Base-by-base conservation (phyloP, 1,140 invertebrate species). In the Calosoma granatense region DNA sequence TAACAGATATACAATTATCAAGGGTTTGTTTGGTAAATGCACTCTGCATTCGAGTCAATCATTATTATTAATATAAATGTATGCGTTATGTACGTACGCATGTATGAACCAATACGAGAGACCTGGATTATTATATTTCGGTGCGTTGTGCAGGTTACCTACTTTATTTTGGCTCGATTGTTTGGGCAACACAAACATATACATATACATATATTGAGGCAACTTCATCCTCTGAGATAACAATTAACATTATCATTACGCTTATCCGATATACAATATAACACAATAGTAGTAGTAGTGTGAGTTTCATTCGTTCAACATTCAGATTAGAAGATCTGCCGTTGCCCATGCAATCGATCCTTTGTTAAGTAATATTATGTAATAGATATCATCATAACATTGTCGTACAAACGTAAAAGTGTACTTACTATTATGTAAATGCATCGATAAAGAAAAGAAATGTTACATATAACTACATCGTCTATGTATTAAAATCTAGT, bases 81-180 rank as follows among this genome's bases (percentile, higher is more conserved):
- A n/a, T 36, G 26, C n/a, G 26, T 36, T 9, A 36, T 36, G 26
- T 36, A 36, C 6, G 26, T 36, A 36, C n/a, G 26, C n/a, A 36
- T 36, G 26, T 36, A 47, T 12, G 41, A 12, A 47, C 17, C 15
- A 47, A 47, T 47, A 47, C 41, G 41, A 47, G 41, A 47, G 41
- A 47, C 41, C 41, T 47, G 41, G 41, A 47, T 12, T 47, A 12
- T 12, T 47, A 47, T 47, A 47, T 47, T 47, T 47, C 17, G 41
- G 41, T 47, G 41, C 41, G 41, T 47, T 47, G 41, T 47, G 41
- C 41, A 47, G 6, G 41, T 47, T 47, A 36, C 26, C n/a, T 47
- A n/a, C n/a, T n/a, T n/a, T n/a, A n/a, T n/a, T n/a, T n/a, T n/a
- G n/a, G n/a, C n/a, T n/a, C n/a, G n/a, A n/a, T n/a, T n/a, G n/a